phyloP scores from a whole-genome alignment of 2,888 invertebrate genomes.

The Lobophora halterata region DNA sequence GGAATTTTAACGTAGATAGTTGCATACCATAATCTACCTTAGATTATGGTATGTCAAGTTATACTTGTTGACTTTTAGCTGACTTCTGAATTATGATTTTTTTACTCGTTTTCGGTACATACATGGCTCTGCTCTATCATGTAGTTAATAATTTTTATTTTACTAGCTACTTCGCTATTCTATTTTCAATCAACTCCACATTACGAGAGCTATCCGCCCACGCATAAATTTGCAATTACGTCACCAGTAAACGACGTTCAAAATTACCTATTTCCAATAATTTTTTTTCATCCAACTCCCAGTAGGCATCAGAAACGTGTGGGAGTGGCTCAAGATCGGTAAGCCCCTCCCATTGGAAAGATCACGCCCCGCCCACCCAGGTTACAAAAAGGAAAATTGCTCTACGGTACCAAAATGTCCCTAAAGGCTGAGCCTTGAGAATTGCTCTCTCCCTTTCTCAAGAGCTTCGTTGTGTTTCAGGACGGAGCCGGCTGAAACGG shows the following conservation, averaged over 20 bases:
- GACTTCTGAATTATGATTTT: too few species aligned
- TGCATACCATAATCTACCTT: too few species aligned
- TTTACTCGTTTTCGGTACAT: too few species aligned
- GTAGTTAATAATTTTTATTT: conserved; percentile 1
- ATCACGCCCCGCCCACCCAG: conserved; percentile 60
- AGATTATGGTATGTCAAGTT: too few species aligned
- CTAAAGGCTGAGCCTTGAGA: conserved; percentile 72
- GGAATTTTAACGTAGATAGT: too few species aligned
- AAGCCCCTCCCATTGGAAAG: conserved; percentile 67
- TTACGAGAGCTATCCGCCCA: conserved; percentile 34
- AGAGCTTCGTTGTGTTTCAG: conserved; percentile 59
- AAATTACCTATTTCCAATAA: conserved; percentile 76
- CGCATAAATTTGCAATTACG: conserved; percentile 71
- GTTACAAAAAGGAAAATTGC: conserved; percentile 65
- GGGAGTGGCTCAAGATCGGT: conserved; percentile 60
- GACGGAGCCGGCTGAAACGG: conserved; percentile 68
- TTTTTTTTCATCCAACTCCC: conserved; percentile 73
- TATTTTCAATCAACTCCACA: conserved; percentile 29
- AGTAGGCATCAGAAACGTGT: conserved; percentile 76
- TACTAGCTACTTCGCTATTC: conserved; percentile 16
- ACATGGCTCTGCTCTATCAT: too few species aligned
- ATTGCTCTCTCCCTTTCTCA: conserved; percentile 76
- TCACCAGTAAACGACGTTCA: conserved; percentile 66
- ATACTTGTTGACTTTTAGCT: too few species aligned
- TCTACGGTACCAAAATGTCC: conserved; percentile 44